A percentile compares a stretch with the other conserved stretches of the same genome.
phyloP scores from a whole-genome alignment of 2,888 invertebrate genomes.

The Eutolmus rufibarbis region DNA sequence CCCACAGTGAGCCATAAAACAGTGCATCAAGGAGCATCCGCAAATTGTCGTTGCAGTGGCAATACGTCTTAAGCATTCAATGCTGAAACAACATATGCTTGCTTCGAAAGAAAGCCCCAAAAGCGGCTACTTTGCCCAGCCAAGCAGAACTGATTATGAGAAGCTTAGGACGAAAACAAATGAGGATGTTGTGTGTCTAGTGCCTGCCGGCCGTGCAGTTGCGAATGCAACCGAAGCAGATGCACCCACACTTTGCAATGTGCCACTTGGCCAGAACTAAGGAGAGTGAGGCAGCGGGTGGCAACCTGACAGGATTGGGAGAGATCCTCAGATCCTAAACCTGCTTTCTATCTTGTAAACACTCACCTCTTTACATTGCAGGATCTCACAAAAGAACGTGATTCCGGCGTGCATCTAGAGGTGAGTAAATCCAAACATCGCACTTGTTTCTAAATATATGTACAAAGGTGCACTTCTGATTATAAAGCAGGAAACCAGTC shows the following conservation, averaged over 20 bases:
- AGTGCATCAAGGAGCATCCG: slow-evolving; percentile 57
- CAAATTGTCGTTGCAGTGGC: slow-evolving; percentile 56
- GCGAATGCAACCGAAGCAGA: slow-evolving; percentile 14
- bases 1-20: slow-evolving; percentile 54
- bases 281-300: background rate
- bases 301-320: background rate
- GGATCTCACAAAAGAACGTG: slow-evolving; percentile 36
- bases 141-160: slow-evolving; percentile 36
- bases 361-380: slow-evolving; percentile 13
- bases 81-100: slow-evolving; percentile 39
- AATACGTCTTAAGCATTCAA: slow-evolving; percentile 50
- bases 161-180: slow-evolving; percentile 11
- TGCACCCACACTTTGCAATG: background rate
- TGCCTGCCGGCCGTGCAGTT: background rate
- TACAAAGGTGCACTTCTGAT: slow-evolving; percentile 4
- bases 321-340: background rate
- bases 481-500: slow-evolving; percentile 27
- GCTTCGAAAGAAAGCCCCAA: background rate
- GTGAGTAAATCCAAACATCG: slow-evolving; percentile 43
- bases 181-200: background rate
- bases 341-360: background rate
- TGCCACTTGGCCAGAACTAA: background rate
- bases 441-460: background rate
- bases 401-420: slow-evolving; percentile 50
- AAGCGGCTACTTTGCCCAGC: slow-evolving; percentile 10